These are phyloP conservation scores for Philopotamus ludificatus DNA, from an alignment of 1,140 invertebrate genomes.

Conservation along the genomic window DNA sequence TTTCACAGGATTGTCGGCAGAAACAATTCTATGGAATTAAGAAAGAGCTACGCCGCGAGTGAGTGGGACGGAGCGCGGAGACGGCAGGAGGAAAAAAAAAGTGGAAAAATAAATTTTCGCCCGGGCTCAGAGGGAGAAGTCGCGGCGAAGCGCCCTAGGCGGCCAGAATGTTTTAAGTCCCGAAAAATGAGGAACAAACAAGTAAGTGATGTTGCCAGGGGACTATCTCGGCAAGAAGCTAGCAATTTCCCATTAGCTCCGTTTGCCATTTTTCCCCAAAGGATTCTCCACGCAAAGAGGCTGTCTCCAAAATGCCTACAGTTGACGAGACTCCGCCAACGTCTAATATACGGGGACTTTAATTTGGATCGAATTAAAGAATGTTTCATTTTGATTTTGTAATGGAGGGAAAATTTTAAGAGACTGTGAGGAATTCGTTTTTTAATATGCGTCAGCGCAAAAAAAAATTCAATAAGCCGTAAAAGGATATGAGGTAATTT, in stretches of 20 bases:
- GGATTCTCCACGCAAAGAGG: constrained; percentile 19
- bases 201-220: constrained; percentile 32
- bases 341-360: no score
- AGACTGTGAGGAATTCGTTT: no score
- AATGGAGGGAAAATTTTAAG: no score
- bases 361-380: no score
- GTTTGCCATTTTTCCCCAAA: constrained; percentile 24
- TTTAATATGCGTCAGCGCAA: no score
- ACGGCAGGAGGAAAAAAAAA: constrained; percentile 12
- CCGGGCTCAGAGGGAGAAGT: constrained; percentile 14
- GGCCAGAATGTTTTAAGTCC: constrained; percentile 29
- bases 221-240: constrained; percentile 18
- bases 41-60: no score
- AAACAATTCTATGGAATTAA: constrained; percentile 42
- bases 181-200: constrained; percentile 30
- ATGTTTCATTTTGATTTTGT: no score
- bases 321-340: constrained; percentile 13
- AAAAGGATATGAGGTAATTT: no score
- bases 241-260: constrained; percentile 29
- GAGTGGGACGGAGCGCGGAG: constrained; percentile 1
- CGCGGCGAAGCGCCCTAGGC: constrained; percentile 15
- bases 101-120: not conserved
- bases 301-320: constrained; percentile 13
- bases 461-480: no score
- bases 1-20: constrained; percentile 38